These are phyloP conservation scores for Conopomorpha cramerella DNA, from an alignment of 1,140 invertebrate species.

Conservation along the genomic window DNA sequence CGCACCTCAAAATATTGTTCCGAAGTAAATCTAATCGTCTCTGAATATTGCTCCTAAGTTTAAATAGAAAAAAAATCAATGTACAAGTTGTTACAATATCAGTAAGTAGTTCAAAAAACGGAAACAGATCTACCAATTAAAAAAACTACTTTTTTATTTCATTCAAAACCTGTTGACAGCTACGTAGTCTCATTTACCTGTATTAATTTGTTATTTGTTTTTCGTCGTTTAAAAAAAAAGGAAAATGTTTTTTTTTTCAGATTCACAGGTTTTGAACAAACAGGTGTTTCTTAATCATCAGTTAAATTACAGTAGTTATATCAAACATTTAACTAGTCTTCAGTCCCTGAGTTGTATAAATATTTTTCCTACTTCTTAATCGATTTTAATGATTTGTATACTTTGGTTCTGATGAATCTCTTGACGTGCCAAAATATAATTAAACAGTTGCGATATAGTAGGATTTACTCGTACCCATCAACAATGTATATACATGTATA, in stretches of 20 bases:
- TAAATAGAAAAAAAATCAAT: no score
- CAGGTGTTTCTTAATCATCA: conserved; percentile 44
- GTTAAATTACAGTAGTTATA: conserved; percentile 58
- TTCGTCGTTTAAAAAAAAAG: neutral
- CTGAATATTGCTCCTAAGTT: no score
- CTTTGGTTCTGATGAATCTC: conserved; percentile 59
- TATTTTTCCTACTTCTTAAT: conserved; percentile 58
- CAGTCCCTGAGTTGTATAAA: conserved; percentile 59
- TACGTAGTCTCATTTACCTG: conserved; percentile 36
- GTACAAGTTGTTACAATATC: no score
- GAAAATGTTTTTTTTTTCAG: neutral
- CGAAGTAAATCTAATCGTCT: no score
- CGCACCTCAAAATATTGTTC: no score
- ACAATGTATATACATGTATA: conserved; percentile 61
- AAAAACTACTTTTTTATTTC: conserved; percentile 13
- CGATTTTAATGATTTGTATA: conserved; percentile 59
- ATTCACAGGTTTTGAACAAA: conserved; percentile 55
- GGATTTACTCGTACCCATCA: conserved; percentile 55
- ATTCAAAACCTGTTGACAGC: conserved; percentile 53
- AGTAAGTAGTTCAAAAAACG: no score
- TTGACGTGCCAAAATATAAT: conserved; percentile 58
- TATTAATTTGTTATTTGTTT: conserved; percentile 18
- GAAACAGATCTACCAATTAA: no score
- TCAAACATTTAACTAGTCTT: conserved; percentile 60
- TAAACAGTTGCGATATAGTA: conserved; percentile 59